A percentile compares a stretch with the other conserved stretches of the same genome.
Conservation (phyloP, 2,113 vertebrate species). For the Sterrhoptilus dennistouni region DNA sequence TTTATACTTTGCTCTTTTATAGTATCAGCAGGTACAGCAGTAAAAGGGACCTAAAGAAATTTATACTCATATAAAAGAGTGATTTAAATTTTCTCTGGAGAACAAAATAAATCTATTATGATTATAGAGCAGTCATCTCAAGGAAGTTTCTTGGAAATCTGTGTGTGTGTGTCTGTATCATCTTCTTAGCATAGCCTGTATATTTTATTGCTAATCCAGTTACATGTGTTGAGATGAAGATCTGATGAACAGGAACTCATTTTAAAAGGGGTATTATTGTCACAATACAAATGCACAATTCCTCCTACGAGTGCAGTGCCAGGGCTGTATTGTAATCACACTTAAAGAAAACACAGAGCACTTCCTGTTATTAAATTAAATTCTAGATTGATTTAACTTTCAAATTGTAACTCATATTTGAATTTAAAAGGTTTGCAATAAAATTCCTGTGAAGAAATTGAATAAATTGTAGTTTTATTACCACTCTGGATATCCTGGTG, state of each 20-base stretch:
- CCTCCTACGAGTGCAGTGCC: conserved; percentile 60
- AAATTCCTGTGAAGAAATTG: conserved; percentile 80
- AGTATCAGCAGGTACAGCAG: neutral
- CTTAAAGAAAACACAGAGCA: conserved; percentile 70
- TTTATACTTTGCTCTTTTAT: conserved; percentile 32
- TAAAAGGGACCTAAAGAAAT: conserved; percentile 31
- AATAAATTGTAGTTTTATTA: conserved; percentile 84
- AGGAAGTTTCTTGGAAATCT: conserved; percentile 56
- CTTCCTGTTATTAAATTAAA: conserved; percentile 78
- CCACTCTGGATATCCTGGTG: conserved; percentile 75
- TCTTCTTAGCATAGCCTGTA: conserved; percentile 77
- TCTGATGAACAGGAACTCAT: conserved; percentile 71
- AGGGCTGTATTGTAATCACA: conserved; percentile 68
- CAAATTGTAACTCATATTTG: conserved; percentile 78
- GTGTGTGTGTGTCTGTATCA: conserved; percentile 44
- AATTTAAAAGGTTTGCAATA: conserved; percentile 83
- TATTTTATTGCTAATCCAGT: conserved; percentile 54
- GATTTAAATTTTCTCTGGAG: conserved; percentile 6
- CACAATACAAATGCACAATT: conserved; percentile 57
- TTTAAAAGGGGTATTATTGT: conserved; percentile 60
- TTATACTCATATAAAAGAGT: neutral
- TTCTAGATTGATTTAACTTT: conserved; percentile 80
- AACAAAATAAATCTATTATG: conserved; percentile 22
- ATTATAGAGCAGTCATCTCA: conserved; percentile 9
- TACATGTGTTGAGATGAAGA: conserved; percentile 62